These are phyloP conservation scores for Epirrhoe alternata DNA, from an alignment of 2,888 invertebrate species.

Conservation along the genomic window DNA sequence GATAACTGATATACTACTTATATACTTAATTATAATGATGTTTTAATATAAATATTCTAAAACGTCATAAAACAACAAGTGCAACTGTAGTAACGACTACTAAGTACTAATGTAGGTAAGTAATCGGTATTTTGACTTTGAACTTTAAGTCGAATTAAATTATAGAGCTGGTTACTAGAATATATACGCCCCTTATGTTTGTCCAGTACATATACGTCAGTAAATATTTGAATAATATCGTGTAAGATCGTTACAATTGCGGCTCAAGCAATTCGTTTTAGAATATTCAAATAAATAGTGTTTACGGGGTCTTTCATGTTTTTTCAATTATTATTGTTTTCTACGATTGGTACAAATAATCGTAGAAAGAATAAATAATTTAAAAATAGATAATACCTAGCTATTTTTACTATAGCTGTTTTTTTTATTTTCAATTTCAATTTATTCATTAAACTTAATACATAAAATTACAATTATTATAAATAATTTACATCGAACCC, in stretches of 20 bases:
- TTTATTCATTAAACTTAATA: too few relatives aligned
- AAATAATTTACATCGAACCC: too few relatives aligned
- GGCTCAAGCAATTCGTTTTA: background rate
- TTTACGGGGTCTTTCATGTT: background rate
- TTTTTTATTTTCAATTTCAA: too few relatives aligned
- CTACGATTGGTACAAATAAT: too few relatives aligned
- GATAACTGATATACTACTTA: too few relatives aligned
- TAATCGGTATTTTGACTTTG: conserved; percentile 7
- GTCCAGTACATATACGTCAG: background rate
- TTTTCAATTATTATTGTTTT: too few relatives aligned
- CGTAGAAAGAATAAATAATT: too few relatives aligned
- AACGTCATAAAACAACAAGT: background rate
- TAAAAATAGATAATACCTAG: too few relatives aligned
- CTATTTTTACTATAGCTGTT: too few relatives aligned
- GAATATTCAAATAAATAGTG: background rate
- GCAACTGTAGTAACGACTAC: background rate
- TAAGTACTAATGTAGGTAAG: background rate
- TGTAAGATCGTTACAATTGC: background rate
- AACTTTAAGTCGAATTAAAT: conserved; percentile 10
- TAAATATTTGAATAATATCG: background rate
- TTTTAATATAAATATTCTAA: too few relatives aligned
- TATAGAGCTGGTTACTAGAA: background rate
- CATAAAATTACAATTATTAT: too few relatives aligned
- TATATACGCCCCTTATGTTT: background rate
- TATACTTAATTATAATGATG: too few relatives aligned